Conservation (phyloP, 2,888 invertebrate genomes). For the Ichneumoninae sp. region DNA sequence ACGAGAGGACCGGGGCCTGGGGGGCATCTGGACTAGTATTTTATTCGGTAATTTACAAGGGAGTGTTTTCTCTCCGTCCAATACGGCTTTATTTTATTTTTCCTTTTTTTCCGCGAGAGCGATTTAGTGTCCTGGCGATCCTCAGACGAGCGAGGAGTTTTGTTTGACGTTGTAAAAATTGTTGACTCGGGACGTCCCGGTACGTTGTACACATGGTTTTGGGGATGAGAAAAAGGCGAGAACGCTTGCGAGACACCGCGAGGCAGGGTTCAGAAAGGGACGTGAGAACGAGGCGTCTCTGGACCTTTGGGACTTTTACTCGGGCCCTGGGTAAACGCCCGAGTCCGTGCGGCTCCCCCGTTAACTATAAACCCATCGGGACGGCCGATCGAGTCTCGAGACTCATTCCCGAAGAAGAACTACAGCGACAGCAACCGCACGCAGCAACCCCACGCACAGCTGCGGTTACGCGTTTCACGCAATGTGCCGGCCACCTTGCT, state of each 20-base stretch:
- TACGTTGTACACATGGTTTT: slow-evolving; percentile 8
- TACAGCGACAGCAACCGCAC: slow-evolving; percentile 32
- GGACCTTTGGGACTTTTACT: slow-evolving; percentile 37
- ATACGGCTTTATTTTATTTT: slow-evolving; percentile 17
- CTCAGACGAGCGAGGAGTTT: slow-evolving; percentile 16
- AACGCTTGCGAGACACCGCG: slow-evolving; percentile 15
- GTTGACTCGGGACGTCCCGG: slow-evolving; percentile 64
- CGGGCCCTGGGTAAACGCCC: slow-evolving; percentile 13
- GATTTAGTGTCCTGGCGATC: slow-evolving; percentile 28
- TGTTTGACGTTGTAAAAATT: slow-evolving; percentile 67
- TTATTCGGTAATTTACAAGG: slow-evolving; percentile 49
- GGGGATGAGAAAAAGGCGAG: slow-evolving; percentile 40
- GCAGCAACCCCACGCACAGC: slow-evolving; percentile 78
- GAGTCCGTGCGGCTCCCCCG: slow-evolving; percentile 10
- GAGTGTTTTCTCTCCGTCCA: slow-evolving; percentile 20
- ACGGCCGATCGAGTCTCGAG: slow-evolving; percentile 27
- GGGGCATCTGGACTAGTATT: slow-evolving; percentile 51
- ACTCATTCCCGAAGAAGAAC: slow-evolving; percentile 37
- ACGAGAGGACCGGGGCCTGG: background rate
- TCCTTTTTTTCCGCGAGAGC: slow-evolving; percentile 15
- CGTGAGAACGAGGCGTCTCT: slow-evolving; percentile 65
- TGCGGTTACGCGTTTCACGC: slow-evolving; percentile 83
- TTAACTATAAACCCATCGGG: slow-evolving; percentile 20
- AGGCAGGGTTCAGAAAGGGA: slow-evolving; percentile 30
- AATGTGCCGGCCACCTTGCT: slow-evolving; percentile 77